Evolutionary conservation across 2,797 vertebrate genomes (phyloP), one percentile per base, ranked within the genome.

Genomic region (Propithecus perrieri): DNA sequence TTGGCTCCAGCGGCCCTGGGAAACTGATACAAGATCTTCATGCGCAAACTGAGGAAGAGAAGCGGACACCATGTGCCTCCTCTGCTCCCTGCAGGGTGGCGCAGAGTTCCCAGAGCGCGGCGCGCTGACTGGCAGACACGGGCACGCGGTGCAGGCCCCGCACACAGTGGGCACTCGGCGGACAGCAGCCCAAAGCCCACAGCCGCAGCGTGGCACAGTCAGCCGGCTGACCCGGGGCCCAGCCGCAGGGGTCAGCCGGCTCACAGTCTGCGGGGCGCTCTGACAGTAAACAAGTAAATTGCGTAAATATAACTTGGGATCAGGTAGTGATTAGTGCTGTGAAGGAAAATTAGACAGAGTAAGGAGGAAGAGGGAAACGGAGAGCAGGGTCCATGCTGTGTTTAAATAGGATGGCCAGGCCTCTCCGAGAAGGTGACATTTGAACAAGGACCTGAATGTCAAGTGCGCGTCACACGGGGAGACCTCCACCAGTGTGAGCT

Each of bases 171-270:
- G 15, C 8, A 17, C 15, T 13, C 14, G 3, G 61, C 6, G 22
- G 17, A 38, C 41, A 24, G 28, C 26, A 53, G 13, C 55, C 46
- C 10, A n/a, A 35, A 8, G 38, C 2, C 22, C 12, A 3, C 14
- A 71, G 6, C 30, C 0, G 1, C 69, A 22, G 9, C 0, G 3
- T 6, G 50, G 26, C 7, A 4, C 1, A 6, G 11, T 24, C 22
- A 71, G 22, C 65, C 65, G 18, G 13, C 14, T 46, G 50, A 2
- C 41, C n/a, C 35, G 12, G 10, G 28, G 5, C 8, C 13, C 33
- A 12, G 53, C 5, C 14, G 26, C 33, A 0, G 12, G 22, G 53
- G 6, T 26, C 65, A 15, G 71, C 14, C 15, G 65, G 46, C 18
- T 43, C 30, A 43, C 26, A 22, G 59, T 75, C 83, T 63, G 35